These are phyloP conservation scores for Dendroctonus valens DNA, from an alignment of 1,140 invertebrate species.

Conservation along the genomic window DNA sequence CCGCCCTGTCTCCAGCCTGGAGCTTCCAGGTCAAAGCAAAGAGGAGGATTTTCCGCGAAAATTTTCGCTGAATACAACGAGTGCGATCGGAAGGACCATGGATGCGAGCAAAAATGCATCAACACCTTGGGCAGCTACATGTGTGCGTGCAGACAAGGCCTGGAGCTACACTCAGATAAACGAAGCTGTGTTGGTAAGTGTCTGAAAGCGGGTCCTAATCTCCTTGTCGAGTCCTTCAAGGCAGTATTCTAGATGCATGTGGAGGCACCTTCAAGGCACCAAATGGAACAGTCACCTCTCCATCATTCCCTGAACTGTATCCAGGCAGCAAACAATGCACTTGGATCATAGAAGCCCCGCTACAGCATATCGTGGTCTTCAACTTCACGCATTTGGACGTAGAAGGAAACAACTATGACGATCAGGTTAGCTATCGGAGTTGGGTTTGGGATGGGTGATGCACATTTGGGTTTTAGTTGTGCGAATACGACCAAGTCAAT, in stretches of 20 bases:
- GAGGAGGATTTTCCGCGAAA: slow-evolving; percentile 89
- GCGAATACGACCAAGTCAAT: slow-evolving; percentile 93
- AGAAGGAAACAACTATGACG: slow-evolving; percentile 90
- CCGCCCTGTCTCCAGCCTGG: background rate
- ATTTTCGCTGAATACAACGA: slow-evolving; percentile 97
- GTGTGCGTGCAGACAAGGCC: slow-evolving; percentile 92
- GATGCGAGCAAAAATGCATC: slow-evolving; percentile 93
- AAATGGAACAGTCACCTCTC: slow-evolving; percentile 92
- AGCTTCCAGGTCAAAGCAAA: slow-evolving; percentile 58
- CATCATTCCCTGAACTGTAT: slow-evolving; percentile 94
- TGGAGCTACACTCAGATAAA: slow-evolving; percentile 93
- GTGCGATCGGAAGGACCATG: slow-evolving; percentile 81
- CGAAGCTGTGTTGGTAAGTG: slow-evolving; percentile 91
- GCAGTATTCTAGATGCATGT: slow-evolving; percentile 78
- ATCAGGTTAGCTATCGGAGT: slow-evolving; percentile 52
- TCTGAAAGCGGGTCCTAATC: background rate
- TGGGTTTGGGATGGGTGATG: background rate
- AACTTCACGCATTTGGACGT: slow-evolving; percentile 98
- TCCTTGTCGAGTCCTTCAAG: background rate
- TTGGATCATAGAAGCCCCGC: slow-evolving; percentile 94
- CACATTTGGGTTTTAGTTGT: slow-evolving; percentile 66
- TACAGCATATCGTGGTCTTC: slow-evolving; percentile 90
- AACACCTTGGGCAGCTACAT: slow-evolving; percentile 94
- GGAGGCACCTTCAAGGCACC: slow-evolving; percentile 83
- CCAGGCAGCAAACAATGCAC: slow-evolving; percentile 93